Evolutionary conservation across 1,140 invertebrate species (phyloP), one percentile per base, ranked within the genome.

Genomic region (Dreissena rostriformis): DNA sequence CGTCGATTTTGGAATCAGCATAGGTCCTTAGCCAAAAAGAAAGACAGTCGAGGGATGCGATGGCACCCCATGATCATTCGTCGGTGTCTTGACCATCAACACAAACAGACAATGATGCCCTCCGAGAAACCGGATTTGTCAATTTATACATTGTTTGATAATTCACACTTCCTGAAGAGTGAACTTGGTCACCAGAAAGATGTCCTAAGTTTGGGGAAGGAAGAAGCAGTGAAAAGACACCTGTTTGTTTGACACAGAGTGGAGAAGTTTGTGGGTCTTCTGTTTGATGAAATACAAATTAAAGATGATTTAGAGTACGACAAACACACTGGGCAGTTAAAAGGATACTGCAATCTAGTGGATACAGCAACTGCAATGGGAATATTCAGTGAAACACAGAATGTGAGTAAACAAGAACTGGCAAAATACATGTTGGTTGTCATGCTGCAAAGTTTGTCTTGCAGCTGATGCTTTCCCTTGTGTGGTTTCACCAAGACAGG

Each of bases 11-110:
- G 77, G 83, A 39, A 73, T 24, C 83, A 81, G 57, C 83, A 85
- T 61, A 7, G 73, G 39, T 66, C 67, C 29, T 11, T 24, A 17
- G 8, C 49, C 11, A 22, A 10, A 15, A 22, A 4, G 17, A 49
- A 39, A 19, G 86, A 83, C 55, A 70, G n/a, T n/a, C n/a, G 70
- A 49, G 75, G 71, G 4, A 86, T 86, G 80, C 26, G 86, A 24
- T 87, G 83, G 85, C 87, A 88, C 61, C 85, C 85, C 17, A 88
- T 88, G 87, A 82, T 88, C 19, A 82, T 86, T 39, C 53, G 78
- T 2, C 83, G 80, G 78, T 86, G 86, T 55, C 52, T 88, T 4
- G 73, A 82, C 24, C 28, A 84, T 1, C 73, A 78, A 53, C 72
- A 77, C 0, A 72, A 2, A 74, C 61, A 73, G 68, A 72, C 5